Conservation (phyloP, 2,888 invertebrate species). For the Petrolisthes cinctipes region DNA sequence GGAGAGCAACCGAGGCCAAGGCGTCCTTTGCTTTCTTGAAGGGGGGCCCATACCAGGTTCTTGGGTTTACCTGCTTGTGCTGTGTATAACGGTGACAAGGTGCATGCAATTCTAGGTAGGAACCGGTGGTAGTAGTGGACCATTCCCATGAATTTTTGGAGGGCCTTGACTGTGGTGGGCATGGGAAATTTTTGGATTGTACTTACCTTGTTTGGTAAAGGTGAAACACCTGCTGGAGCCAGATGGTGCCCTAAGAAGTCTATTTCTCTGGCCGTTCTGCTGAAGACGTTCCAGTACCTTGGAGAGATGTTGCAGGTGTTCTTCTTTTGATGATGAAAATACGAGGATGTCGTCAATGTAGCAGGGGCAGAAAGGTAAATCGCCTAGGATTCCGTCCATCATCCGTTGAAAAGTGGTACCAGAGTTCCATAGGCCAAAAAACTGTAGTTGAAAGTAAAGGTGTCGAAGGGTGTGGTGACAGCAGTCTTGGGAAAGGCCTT, state of each 20-base stretch:
- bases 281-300: no score
- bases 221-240: neutral
- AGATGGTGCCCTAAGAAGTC: neutral
- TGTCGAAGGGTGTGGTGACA: no score
- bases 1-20: neutral
- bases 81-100: no score
- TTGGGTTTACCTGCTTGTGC: constrained; percentile 14
- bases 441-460: no score
- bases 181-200: no score
- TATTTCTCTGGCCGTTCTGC: neutral
- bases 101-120: no score
- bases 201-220: no score
- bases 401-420: constrained; percentile 1
- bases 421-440: neutral
- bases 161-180: no score
- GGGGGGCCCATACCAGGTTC: constrained; percentile 1
- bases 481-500: neutral
- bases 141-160: no score
- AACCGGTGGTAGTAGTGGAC: no score
- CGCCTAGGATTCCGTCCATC: neutral
- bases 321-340: no score
- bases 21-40: constrained; percentile 10
- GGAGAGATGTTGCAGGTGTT: no score
- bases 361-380: neutral
- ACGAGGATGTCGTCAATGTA: neutral